phyloP scores from a whole-genome alignment of 2,888 invertebrate genomes.

The Alloscopus bannaensis region DNA sequence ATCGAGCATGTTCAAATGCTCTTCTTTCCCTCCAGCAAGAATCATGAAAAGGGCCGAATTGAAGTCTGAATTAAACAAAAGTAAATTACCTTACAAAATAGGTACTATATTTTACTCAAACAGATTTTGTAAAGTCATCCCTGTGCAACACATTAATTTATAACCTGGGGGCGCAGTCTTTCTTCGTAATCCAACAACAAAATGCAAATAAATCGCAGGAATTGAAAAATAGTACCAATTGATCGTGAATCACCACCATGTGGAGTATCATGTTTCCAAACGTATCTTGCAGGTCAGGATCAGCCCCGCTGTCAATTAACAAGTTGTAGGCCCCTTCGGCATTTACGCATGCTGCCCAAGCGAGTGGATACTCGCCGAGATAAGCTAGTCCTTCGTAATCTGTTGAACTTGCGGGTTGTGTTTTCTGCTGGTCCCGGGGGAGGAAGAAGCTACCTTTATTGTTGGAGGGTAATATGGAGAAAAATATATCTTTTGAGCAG shows the following conservation, averaged over 20 bases:
- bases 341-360: conserved; percentile 96
- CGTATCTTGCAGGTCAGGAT: conserved; percentile 96
- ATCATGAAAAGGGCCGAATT: conserved; percentile 98
- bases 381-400: conserved; percentile 98
- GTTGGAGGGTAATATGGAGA: too few relatives aligned
- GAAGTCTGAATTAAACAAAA: conserved; percentile 88
- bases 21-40: conserved; percentile 96
- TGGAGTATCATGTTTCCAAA: conserved; percentile 99
- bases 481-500: not conserved
- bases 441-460: conserved; percentile 90
- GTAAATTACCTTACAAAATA: too few relatives aligned
- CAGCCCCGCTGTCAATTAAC: conserved; percentile 91
- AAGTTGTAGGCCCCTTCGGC: conserved; percentile 98
- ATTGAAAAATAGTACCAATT: conserved; percentile 81
- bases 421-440: conserved; percentile 93
- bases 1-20: conserved; percentile 98
- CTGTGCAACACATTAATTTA: too few relatives aligned
- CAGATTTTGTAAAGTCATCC: too few relatives aligned
- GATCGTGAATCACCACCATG: conserved; percentile 99
- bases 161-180: too few relatives aligned
- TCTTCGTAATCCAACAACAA: too few relatives aligned
- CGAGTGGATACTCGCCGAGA: conserved; percentile 96
- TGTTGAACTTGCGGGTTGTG: conserved; percentile 86
- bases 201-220: not conserved
- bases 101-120: too few relatives aligned